Evolutionary conservation across 2,888 invertebrate species (phyloP).

Genomic region (Parthenolecanium corni): DNA sequence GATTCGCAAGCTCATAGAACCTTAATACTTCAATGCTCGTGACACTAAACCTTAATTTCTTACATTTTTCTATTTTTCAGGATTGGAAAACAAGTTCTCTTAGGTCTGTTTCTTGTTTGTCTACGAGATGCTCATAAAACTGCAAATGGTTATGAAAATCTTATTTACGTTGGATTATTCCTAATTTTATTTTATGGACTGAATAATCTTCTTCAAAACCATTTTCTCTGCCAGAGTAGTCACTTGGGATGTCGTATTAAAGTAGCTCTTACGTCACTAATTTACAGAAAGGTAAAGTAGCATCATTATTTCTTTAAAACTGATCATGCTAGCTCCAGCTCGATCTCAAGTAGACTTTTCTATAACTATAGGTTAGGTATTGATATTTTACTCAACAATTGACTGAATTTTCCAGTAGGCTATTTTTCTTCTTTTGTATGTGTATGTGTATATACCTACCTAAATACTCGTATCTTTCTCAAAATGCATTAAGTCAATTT

Average conservation of each 20-base stretch:
- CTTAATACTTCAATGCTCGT: no score
- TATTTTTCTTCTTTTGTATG: no score
- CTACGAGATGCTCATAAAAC: slow-evolving; percentile 2
- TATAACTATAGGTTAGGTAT: no score
- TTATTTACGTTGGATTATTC: slow-evolving; percentile 1
- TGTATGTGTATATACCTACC: no score
- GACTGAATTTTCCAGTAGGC: no score
- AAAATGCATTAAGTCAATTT: no score
- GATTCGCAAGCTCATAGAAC: no score
- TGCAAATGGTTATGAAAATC: neutral
- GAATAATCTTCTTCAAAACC: slow-evolving; percentile 22
- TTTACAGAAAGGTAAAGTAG: slow-evolving; percentile 21
- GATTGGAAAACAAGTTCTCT: slow-evolving; percentile 15
- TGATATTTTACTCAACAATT: no score
- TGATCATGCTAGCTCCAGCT: no score
- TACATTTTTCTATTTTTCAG: neutral
- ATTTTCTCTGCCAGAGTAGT: slow-evolving; percentile 12
- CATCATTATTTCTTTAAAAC: no score
- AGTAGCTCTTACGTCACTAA: slow-evolving; percentile 12
- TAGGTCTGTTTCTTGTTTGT: slow-evolving; percentile 16
- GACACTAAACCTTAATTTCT: neutral
- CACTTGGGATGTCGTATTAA: slow-evolving; percentile 20
- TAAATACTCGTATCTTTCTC: no score
- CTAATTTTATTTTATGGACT: slow-evolving; percentile 9
- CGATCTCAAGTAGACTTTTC: no score